Base-by-base conservation (phyloP, 2,888 invertebrate genomes). In the Eupithecia pulchellata region DNA sequence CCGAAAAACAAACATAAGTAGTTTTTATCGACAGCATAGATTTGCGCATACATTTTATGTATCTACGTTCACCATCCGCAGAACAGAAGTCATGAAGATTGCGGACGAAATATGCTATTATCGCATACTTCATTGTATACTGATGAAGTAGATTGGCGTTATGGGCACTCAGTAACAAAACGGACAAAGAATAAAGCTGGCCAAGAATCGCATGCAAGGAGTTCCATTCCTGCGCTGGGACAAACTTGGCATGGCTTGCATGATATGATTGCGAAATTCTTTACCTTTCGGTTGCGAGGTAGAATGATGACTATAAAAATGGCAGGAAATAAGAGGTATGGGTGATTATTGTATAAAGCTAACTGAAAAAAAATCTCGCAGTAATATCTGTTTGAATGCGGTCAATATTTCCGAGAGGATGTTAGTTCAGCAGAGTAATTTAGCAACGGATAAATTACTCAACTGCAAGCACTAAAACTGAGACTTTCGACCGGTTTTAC, bases 381-480 rank as follows among this genome's bases (percentile, higher is more conserved):
- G 25, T 25, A 52, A 20, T 25, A 25, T 13, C 3, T 52, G 11
- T 60, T 60, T 11, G 9, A 32, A 32, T 60, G 58, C 30, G 58
- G 58, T 36, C 25, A 36, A 34, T 25, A 34, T 61, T 60, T 67
- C 32, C 32, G 30, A 58, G 60, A 29, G 60, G 36, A 72, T 66
- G 57, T 77, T 70, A 74, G 62, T 66, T 63, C 69, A 70, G 68
- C n/a, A n/a, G n/a, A n/a, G n/a, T n/a, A n/a, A n/a, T n/a, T n/a
- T n/a, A n/a, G n/a, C n/a, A n/a, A n/a, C n/a, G n/a, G n/a, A n/a
- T n/a, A n/a, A 55, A 55, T 68, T 73, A 65, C 74, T 68, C 66
- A 72, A 72, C 66, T 25, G 64, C 42, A 42, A 4, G 25, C 25
- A 52, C 25, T 13, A 52, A 52, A 52, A 52, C 68, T 66, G 63